Percentiles rank a stretch among this genome's conserved stretches.
Evolutionary conservation across 2,113 vertebrate species (phyloP).

Genomic region (Actenoides hombroni): DNA sequence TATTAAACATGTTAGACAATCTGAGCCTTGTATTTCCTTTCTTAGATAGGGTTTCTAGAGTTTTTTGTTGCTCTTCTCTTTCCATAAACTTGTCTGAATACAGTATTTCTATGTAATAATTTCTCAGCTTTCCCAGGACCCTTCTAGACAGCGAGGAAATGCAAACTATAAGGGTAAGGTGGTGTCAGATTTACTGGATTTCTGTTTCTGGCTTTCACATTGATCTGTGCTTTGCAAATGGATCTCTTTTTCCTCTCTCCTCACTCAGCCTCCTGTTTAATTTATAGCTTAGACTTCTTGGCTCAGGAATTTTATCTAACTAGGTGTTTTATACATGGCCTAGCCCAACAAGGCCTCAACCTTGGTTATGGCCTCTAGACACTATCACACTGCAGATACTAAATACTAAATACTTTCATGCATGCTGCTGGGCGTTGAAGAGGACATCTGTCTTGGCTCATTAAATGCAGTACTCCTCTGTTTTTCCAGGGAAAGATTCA

Average conservation of each 20-base stretch:
- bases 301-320: constrained; percentile 46
- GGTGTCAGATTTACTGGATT: neutral
- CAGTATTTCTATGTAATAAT: neutral
- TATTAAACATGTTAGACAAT: neutral
- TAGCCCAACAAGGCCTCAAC: constrained; percentile 28
- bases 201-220: neutral
- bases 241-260: neutral
- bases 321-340: constrained; percentile 47
- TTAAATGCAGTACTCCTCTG: constrained; percentile 45
- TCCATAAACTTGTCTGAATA: neutral
- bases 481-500: constrained; percentile 39
- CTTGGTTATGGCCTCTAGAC: constrained; percentile 23
- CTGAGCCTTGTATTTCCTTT: neutral
- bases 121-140: neutral
- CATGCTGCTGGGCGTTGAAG: neutral
- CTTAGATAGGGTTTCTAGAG: neutral
- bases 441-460: constrained; percentile 57
- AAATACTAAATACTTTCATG: constrained; percentile 36
- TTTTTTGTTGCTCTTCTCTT: neutral
- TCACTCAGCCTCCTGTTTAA: neutral
- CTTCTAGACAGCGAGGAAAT: neutral
- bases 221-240: neutral
- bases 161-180: neutral
- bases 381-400: neutral
- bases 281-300: neutral